Conservation (phyloP, 2,888 invertebrate species). For the Anagyrus pseudococci region DNA sequence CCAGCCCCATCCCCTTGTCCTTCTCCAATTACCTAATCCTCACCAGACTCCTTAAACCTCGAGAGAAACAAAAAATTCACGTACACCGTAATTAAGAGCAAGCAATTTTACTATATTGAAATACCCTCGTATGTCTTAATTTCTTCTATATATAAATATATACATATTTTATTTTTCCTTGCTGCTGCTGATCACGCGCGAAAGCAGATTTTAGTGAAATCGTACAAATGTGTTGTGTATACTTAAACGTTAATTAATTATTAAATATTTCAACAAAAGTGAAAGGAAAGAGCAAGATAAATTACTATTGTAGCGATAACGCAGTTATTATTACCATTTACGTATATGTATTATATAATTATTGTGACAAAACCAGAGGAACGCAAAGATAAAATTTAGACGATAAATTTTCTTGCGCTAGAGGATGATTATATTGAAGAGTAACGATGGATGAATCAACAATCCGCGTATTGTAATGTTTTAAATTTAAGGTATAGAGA, state of each 20-base stretch:
- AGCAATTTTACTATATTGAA: slow-evolving; percentile 30
- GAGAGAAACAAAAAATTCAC: slow-evolving; percentile 1
- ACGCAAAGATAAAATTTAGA: slow-evolving; percentile 32
- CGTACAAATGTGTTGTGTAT: slow-evolving; percentile 63
- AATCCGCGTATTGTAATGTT: slow-evolving; percentile 35
- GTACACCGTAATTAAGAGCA: slow-evolving; percentile 8
- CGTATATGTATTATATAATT: slow-evolving; percentile 41
- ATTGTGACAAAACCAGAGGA: slow-evolving; percentile 37
- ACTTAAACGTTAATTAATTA: slow-evolving; percentile 56
- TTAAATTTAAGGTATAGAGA: slow-evolving; percentile 40
- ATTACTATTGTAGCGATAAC: slow-evolving; percentile 49
- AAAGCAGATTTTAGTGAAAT: slow-evolving; percentile 54
- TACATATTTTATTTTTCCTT: slow-evolving; percentile 43
- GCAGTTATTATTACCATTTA: slow-evolving; percentile 40
- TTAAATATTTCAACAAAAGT: slow-evolving; percentile 20
- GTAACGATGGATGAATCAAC: slow-evolving; percentile 32
- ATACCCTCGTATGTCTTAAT: slow-evolving; percentile 13
- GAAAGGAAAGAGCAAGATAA: slow-evolving; percentile 23
- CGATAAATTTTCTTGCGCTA: slow-evolving; percentile 31
- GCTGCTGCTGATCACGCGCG: slow-evolving; percentile 47
- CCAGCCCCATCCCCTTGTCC: neutral
- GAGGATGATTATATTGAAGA: slow-evolving; percentile 37
- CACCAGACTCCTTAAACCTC: neutral
- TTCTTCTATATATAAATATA: slow-evolving; percentile 24
- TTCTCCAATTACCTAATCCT: neutral